Percentiles rank a stretch among this genome's conserved stretches.
phyloP scores from a whole-genome alignment of 1,140 invertebrate species.

The Radopholus similis region DNA sequence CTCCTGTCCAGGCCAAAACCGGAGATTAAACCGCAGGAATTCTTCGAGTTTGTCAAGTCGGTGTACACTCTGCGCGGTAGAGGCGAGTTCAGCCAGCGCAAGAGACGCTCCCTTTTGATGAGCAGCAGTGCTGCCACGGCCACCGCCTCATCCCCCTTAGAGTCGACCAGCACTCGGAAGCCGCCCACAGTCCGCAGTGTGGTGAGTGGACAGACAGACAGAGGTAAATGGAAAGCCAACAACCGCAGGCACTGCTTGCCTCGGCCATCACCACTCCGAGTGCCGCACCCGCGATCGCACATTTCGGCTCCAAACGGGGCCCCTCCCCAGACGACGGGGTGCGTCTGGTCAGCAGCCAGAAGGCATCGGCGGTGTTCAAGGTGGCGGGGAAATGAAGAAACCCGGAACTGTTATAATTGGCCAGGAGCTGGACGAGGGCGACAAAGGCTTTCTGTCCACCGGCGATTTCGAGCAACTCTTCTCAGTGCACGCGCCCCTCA shows the following conservation, averaged over 20 bases:
- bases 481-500: background rate
- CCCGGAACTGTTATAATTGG: background rate
- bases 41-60: conserved; percentile 42
- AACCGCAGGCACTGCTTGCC: background rate
- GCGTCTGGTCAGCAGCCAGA: background rate
- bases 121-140: background rate
- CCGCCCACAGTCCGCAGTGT: background rate
- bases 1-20: too few relatives aligned
- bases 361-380: background rate
- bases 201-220: background rate
- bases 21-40: conserved; percentile 37
- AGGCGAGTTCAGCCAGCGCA: conserved; percentile 25
- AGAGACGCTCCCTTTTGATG: background rate
- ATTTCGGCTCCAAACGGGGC: background rate
- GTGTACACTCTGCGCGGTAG: conserved; percentile 35
- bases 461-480: conserved; percentile 29
- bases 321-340: background rate
- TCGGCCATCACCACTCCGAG: conserved; percentile 1
- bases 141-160: background rate
- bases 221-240: background rate
- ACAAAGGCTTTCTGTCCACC: conserved; percentile 20
- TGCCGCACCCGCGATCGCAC: conserved; percentile 9
- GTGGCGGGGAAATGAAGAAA: background rate
- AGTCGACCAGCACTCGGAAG: background rate
- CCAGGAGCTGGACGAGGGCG: conserved; percentile 22